These are phyloP conservation scores for Bombus affinis DNA, from an alignment of 1,140 invertebrate species.

Conservation along the genomic window DNA sequence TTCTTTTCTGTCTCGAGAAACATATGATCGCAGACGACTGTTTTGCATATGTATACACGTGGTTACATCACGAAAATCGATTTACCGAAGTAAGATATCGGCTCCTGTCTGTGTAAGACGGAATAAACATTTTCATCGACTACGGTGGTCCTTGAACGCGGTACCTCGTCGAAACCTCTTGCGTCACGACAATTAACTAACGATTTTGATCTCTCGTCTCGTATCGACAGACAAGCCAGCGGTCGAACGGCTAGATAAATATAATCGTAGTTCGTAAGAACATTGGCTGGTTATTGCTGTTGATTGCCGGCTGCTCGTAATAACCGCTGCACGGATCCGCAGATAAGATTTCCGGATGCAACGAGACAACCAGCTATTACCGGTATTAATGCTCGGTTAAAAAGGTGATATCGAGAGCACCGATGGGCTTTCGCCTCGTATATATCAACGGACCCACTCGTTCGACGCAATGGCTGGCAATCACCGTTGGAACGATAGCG, in stretches of 20 bases:
- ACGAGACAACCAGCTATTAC: constrained; percentile 20
- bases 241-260: not conserved
- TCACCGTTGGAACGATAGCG: constrained; percentile 26
- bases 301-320: not conserved
- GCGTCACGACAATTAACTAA: not conserved
- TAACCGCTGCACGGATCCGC: not conserved
- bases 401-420: constrained; percentile 13
- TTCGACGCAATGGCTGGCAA: not conserved
- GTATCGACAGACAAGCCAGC: not conserved
- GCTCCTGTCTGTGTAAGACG: too few species aligned
- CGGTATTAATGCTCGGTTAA: not conserved
- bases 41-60: not conserved
- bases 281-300: constrained; percentile 21
- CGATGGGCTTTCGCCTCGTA: constrained; percentile 26
- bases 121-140: not conserved
- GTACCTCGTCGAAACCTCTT: not conserved
- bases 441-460: not conserved
- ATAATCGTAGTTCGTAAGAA: constrained; percentile 1
- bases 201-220: not conserved
- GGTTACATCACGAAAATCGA: constrained; percentile 7
- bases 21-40: not conserved
- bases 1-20: not conserved
- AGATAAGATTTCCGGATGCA: constrained; percentile 37
- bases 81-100: not conserved
- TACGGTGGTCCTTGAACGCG: not conserved